Evolutionary conservation across 2,113 vertebrate species (phyloP).

Genomic region (Oreochromis tanganicae): DNA sequence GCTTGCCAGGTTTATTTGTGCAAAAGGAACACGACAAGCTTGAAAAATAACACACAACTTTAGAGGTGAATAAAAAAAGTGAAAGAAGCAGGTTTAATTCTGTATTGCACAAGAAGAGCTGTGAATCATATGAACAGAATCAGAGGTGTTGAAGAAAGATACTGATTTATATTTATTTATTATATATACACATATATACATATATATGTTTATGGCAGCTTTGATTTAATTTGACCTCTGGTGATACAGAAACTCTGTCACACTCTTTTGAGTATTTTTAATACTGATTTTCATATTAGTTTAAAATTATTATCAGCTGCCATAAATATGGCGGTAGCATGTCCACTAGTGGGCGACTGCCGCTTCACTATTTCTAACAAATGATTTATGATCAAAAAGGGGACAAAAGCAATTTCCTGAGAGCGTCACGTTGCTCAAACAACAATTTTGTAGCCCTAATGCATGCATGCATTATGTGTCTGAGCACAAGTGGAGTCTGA

Average conservation of each 20-base stretch:
- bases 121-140: background rate
- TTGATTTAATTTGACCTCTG: background rate
- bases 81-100: background rate
- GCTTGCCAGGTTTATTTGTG: background rate
- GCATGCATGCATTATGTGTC: background rate
- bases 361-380: background rate
- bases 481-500: background rate
- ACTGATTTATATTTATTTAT: background rate
- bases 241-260: background rate
- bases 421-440: background rate
- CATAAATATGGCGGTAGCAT: background rate
- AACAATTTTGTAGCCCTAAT: background rate
- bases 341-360: conserved; percentile 48
- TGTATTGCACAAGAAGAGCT: background rate
- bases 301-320: background rate
- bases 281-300: background rate
- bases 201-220: background rate
- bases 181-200: background rate
- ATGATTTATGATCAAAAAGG: background rate
- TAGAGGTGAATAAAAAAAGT: background rate
- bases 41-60: background rate
- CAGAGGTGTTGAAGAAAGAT: background rate
- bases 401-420: background rate
- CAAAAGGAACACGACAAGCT: background rate
- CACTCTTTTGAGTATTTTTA: background rate